Base-by-base conservation (phyloP, 2,888 invertebrate species). In the Craniophora ligustri region DNA sequence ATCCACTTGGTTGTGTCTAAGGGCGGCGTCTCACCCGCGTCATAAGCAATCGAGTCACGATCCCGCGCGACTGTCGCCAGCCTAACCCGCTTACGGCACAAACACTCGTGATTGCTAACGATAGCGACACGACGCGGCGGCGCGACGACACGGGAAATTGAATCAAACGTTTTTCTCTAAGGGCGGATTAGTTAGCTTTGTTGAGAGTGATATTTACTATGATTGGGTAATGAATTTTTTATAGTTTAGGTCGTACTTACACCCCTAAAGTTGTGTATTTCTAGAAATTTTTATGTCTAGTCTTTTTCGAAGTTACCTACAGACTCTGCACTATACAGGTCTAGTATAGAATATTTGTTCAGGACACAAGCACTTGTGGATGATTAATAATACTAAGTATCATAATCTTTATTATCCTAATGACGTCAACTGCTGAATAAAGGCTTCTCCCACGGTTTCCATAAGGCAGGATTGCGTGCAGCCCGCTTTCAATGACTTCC, bases 61-160 rank as follows among this genome's bases (percentile, higher is more conserved):
- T 61, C 69, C 71, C 30, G 69, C 60, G 70, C 75, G 80, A 76
- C 79, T 55, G 79, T 76, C 69, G 74, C 75, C 72, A 47, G 45
- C 42, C 53, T 88, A 88, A 89, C 86, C 72, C 78, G 67, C 78
- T 88, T 88, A 85, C 79, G 73, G 61, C 80, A 75, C 83, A 85
- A 85, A 85, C 75, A 85, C 82, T 75, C 76, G 76, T 88, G 88
- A 88, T 88, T 88, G 88, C 85, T 78, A 85, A 66, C 77, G 79
- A 78, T 67, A 70, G 79, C 83, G 79, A 79, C 76, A 70, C 75
- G 79, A 79, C 76, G 70, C 75, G 78, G 67, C 75, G 77, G 64
- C 76, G 75, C 72, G 69, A 72, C 70, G 63, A 67, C 67, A 69
- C 70, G 70, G 73, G 75, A 79, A 82, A 87, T 84, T 78, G 60